Base-by-base conservation (phyloP, 2,113 vertebrate genomes). In the Vulpes vulpes region DNA sequence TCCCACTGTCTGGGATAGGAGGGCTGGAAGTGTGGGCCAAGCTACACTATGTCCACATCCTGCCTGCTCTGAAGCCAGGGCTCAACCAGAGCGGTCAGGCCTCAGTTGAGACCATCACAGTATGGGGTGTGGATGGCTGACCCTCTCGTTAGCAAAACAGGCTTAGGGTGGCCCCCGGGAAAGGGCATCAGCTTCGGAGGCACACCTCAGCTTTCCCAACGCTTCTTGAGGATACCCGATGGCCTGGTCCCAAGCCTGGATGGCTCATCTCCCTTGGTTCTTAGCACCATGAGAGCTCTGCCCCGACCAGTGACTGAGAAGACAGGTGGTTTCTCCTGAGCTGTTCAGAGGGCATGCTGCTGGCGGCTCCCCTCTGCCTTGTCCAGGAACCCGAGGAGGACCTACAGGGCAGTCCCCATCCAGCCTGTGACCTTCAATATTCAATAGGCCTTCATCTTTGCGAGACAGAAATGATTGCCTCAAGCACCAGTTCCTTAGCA, bases 41-140 rank as follows among this genome's bases (percentile, higher is more conserved):
- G 32, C 51, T 53, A 5, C 0, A 1, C 5, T 38, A n/a, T 3
- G 5, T 6, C 9, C 20, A 3, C 10, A 12, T 0, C 3, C 0
- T 17, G 7, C 53, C 59, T 73, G 30, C 83, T 88, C 80, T 14
- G 80, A 81, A 73, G 84, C 51, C 53, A 32, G 49, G 32, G 51
- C 27, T 59, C 73, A 11, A 2, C 10, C 32, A 5, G 27, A 12
- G 14, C 1, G 7, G 35, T 69, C 25, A 19, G 32, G 59, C 25
- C 17, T 17, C 32, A 32, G 55, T 11, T 16, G 1, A 78, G 25
- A n/a, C 15, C 32, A n/a, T 16, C 23, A 74, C 3, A 35, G 49
- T 15, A 74, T 25, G n/a, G 35, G 23, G 69, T 2, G 19, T 4
- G 16, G 27, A 17, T 1, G 8, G 49, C 71, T 55, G 60, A 49